Conservation (phyloP, 2,797 vertebrate species). For the Fundulus diaphanus region DNA sequence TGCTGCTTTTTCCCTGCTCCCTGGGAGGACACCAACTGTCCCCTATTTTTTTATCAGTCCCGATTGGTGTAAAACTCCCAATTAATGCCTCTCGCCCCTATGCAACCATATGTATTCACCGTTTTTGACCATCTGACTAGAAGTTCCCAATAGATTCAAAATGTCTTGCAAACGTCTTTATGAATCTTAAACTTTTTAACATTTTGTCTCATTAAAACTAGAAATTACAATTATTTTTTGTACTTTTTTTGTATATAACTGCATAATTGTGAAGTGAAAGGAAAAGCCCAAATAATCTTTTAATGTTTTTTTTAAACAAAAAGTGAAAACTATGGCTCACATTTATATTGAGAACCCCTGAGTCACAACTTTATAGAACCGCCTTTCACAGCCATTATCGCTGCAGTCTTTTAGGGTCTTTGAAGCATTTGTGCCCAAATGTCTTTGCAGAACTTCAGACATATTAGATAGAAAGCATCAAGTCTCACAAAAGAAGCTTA, state of each 20-base stretch:
- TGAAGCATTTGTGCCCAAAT: background rate
- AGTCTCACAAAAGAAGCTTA: background rate
- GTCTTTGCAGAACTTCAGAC: background rate
- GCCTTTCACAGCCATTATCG: background rate
- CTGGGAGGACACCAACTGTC: conserved; percentile 61
- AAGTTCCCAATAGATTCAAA: background rate
- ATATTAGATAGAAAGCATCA: background rate
- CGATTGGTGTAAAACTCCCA: background rate
- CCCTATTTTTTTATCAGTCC: conserved; percentile 15
- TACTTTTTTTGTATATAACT: background rate
- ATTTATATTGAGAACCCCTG: background rate
- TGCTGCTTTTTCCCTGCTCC: conserved; percentile 47
- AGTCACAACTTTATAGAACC: background rate
- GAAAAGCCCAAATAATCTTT: background rate
- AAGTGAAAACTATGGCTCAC: background rate
- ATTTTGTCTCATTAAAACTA: background rate
- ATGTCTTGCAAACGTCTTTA: background rate
- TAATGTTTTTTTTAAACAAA: background rate
- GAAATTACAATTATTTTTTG: background rate
- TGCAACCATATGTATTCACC: background rate
- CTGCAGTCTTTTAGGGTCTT: background rate
- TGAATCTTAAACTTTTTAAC: background rate
- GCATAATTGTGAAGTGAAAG: background rate
- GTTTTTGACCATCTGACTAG: conserved; percentile 4
- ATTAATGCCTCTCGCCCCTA: conserved; percentile 16